These are phyloP conservation scores for Thunnus albacares DNA, from an alignment of 2,797 vertebrate genomes.

Conservation along the genomic window DNA sequence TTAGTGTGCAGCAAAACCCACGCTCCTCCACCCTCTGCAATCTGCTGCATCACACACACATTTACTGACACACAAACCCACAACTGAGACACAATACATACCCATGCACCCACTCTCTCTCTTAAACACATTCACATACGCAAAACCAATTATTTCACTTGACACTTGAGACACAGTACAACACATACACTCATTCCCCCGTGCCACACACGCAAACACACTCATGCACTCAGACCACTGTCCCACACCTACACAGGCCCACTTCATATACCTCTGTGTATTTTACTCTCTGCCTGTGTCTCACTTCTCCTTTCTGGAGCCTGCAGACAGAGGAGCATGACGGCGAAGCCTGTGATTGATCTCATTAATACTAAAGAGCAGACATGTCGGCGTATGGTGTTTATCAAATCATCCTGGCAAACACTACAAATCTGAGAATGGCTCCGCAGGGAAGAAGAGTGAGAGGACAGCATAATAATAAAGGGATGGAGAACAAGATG, in stretches of 20 bases:
- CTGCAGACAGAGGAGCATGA: slow-evolving; percentile 50
- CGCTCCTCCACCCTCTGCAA: slow-evolving; percentile 72
- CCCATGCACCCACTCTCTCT: slow-evolving; percentile 6
- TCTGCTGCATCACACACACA: slow-evolving; percentile 66
- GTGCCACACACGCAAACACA: not conserved
- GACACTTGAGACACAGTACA: slow-evolving; percentile 12
- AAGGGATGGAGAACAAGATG: slow-evolving; percentile 18
- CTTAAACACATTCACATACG: slow-evolving; percentile 27
- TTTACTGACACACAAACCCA: slow-evolving; percentile 18
- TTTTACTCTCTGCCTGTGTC: slow-evolving; percentile 17
- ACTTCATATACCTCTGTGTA: slow-evolving; percentile 6
- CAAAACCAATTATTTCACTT: slow-evolving; percentile 26
- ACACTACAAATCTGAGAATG: slow-evolving; percentile 44
- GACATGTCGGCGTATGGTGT: slow-evolving; percentile 65
- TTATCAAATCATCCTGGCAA: slow-evolving; percentile 66
- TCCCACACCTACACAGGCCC: slow-evolving; percentile 14
- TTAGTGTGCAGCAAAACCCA: slow-evolving; percentile 67
- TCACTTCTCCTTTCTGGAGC: slow-evolving; percentile 30
- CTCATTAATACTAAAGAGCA: slow-evolving; percentile 73
- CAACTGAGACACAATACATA: slow-evolving; percentile 49
- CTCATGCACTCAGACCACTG: not conserved
- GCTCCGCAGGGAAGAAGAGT: slow-evolving; percentile 30
- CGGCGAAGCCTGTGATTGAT: slow-evolving; percentile 62
- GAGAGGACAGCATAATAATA: slow-evolving; percentile 15
- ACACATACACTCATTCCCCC: slow-evolving; percentile 12